Base-by-base conservation (phyloP, 2,888 invertebrate species). In the Caenorhabditis sp. region DNA sequence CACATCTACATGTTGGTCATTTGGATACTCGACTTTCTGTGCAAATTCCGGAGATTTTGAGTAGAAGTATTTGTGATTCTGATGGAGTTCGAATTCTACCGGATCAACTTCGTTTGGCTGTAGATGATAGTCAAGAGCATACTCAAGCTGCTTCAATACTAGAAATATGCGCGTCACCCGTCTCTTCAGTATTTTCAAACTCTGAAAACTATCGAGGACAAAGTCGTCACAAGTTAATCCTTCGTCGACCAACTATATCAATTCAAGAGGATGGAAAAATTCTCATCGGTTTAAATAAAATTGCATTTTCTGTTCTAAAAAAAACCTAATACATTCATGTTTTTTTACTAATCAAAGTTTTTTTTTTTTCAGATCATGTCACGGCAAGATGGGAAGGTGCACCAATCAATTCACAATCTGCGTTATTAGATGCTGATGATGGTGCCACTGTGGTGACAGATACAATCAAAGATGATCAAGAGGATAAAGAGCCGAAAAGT, bases 241-340 rank as follows among this genome's bases (percentile, higher is more conserved):
- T 86, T 17, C 62, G 86, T 57, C 64, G 86, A 62, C 86, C 86
- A 21, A 86, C 86, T 12, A 86, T 86, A 59, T 86, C 86, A 49
- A 84, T 86, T 49, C 83, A 84, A 50, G 86, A 86, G 21, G 86
- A 85, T 67, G 85, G 86, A 14, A 79, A 82, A 67, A 81, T 86
- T 36, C 72, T 86, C 27, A 86, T 86, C 67, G 86, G 86, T 86
- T 50, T 50, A 27, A 10, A 56, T 8, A 31, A 10, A 36, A 20
- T 17, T 14, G 20, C 1, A 31, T 4, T 25, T 43, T 43, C 17
- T 17, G 43, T 23, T 27, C 23, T 12, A 14, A 26, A 12, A 52
- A 54, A 54, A 14, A n/a, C n/a, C n/a, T n/a, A n/a, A n/a, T n/a
- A n/a, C n/a, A n/a, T n/a, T n/a, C n/a, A n/a, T n/a, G n/a, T n/a